Base-by-base conservation (phyloP, 37 sponge, comb jelly and placozoan genomes). In the Oopsacas minuta region DNA sequence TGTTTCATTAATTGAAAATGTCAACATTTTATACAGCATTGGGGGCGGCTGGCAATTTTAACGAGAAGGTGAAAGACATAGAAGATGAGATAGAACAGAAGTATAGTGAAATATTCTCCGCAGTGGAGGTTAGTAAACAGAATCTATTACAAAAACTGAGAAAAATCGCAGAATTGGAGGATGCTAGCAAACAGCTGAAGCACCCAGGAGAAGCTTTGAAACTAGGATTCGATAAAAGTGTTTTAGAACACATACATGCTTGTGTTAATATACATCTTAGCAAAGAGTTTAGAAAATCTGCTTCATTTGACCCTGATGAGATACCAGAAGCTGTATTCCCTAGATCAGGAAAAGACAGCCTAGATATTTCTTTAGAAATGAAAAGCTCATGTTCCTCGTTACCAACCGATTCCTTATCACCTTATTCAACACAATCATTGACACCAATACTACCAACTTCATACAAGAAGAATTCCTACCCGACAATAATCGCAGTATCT, bases 261-360 rank as follows among this genome's bases (percentile, higher is more conserved):
- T 61, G 75, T 61, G 75, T 61, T 61, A 61, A 12, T n/a, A 61
- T 61, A 10, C 75, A 61, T 25, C 75, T 61, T 3, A 61, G 75
- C 75, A 61, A 61, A n/a, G 75, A 61, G 28, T 61, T 61, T 12
- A 25, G 75, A 32, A 61, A 61, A 61, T 61, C 75, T 20, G 20
- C 1, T 61, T 61, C 75, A 25, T 3, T 61, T 3, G 75, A 61
- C 20, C 30, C 22, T 3, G 75, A 61, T 20, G 75, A 61, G 28
- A 61, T n/a, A 25, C 75, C 75, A 5, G 75, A 61, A 61, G 75
- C 75, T 5, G 28, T 61, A 7, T 10, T 61, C 20, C 75, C 75
- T 5, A 10, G 30, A 61, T 61, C 75, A 25, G 5, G 17, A 61
- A 25, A 25, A n/a, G 30, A 12, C 7, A 61, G 75, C 22, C 75